A percentile compares a stretch with the other conserved stretches of the same genome.
Evolutionary conservation across 2,797 vertebrate genomes (phyloP).

Genomic region (Rhodeus uyekii): DNA sequence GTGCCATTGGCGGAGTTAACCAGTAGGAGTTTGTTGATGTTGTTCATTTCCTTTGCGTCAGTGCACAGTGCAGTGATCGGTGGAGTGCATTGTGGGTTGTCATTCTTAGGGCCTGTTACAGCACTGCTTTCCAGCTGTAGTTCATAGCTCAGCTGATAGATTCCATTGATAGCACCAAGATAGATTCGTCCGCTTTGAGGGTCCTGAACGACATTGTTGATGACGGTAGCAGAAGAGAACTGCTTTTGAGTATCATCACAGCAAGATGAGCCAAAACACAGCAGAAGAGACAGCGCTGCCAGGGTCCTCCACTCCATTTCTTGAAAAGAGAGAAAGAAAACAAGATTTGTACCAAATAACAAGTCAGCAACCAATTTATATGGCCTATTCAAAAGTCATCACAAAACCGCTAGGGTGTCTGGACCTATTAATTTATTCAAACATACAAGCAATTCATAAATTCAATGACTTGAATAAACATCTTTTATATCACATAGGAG

Average conservation of each 20-base stretch:
- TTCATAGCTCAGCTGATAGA: slow-evolving; percentile 82
- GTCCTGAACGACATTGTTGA: slow-evolving; percentile 76
- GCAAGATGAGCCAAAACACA: slow-evolving; percentile 50
- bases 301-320: slow-evolving; percentile 70
- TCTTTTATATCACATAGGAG: too few relatives aligned
- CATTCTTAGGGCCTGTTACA: slow-evolving; percentile 81
- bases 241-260: background rate
- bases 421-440: background rate
- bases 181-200: slow-evolving; percentile 82
- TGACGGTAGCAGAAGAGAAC: slow-evolving; percentile 61
- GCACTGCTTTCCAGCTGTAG: slow-evolving; percentile 67
- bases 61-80: slow-evolving; percentile 82
- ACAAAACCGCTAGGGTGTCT: background rate
- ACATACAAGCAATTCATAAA: background rate
- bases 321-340: slow-evolving; percentile 42
- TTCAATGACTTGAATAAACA: background rate
- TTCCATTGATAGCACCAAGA: slow-evolving; percentile 85
- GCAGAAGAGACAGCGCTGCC: slow-evolving; percentile 56
- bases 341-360: background rate
- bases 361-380: background rate
- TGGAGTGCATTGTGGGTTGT: slow-evolving; percentile 88
- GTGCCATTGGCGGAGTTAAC: slow-evolving; percentile 71
- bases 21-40: slow-evolving; percentile 91
- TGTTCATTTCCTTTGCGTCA: slow-evolving; percentile 77
- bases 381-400: background rate